Evolutionary conservation across 2,888 invertebrate species (phyloP), one percentile per base, ranked within the genome.

Genomic region (Teinopalpus imperialis): DNA sequence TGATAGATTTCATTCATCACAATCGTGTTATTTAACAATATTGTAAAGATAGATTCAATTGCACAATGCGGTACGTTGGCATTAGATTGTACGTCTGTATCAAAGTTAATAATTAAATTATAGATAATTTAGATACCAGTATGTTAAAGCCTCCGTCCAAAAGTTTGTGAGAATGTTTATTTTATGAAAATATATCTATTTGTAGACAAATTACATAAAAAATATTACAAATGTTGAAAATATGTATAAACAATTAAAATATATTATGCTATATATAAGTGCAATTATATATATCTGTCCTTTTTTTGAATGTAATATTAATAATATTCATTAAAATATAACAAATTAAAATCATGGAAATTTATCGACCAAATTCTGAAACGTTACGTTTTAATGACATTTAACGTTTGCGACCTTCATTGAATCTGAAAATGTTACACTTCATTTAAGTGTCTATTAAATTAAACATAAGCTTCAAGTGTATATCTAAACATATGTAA

Each of bases 201-300:
- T n/a, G n/a, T n/a, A n/a, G n/a, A n/a, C n/a, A n/a, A n/a, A 16
- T 16, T 16, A 4, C 16, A 4, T 16, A 21, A 40, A 40, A 13
- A 2, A 40, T 8, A 29, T 2, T 23, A 40, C 32, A 39, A 26
- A 39, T 16, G 18, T 14, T 23, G 2, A 20, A 12, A 10, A 21
- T 23, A 14, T 46, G 7, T 46, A 18, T 35, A 24, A 30, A 32
- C 21, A 30, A 30, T 10, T n/a, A 2, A 13, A 13, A 9, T 43
- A 30, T 40, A 45, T 36, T 41, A 20, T n/a, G n/a, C n/a, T 41
- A 41, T 41, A 20, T 41, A 35, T 46, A 46, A 46, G 46, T 46
- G 41, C 41, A 47, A 47, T 36, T 47, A 47, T 47, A 31, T 41
- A 42, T 47, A 14, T 24, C 35, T 41, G 31, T 36, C 16, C 5